Conservation (phyloP, 2,888 invertebrate genomes). For the Eueremaeus valkanovi region DNA sequence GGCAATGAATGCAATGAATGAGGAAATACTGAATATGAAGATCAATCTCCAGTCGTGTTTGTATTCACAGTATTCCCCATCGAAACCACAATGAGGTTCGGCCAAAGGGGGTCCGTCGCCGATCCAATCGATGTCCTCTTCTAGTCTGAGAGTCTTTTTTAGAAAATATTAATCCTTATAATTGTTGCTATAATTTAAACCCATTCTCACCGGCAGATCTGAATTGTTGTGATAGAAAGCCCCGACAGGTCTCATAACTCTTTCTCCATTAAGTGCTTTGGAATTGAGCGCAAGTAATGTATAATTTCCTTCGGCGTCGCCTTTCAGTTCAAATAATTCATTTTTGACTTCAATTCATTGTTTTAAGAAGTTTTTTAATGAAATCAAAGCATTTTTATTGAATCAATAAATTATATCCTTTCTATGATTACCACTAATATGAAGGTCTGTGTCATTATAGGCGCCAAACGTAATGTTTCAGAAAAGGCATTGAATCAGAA, state of each 20-base stretch:
- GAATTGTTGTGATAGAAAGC: slow-evolving; percentile 60
- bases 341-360: too few species aligned
- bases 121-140: slow-evolving; percentile 61
- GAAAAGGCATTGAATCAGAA: too few species aligned
- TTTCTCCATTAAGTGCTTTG: slow-evolving; percentile 37
- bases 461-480: too few species aligned
- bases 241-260: slow-evolving; percentile 63
- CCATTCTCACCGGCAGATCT: slow-evolving; percentile 47
- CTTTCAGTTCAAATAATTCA: too few species aligned
- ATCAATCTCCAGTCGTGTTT: slow-evolving; percentile 56
- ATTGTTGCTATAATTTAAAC: background rate
- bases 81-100: slow-evolving; percentile 79
- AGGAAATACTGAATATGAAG: slow-evolving; percentile 62
- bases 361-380: too few species aligned
- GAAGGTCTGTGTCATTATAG: too few species aligned
- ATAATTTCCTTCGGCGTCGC: slow-evolving; percentile 84
- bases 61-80: slow-evolving; percentile 65
- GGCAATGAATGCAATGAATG: slow-evolving; percentile 63
- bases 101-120: slow-evolving; percentile 68
- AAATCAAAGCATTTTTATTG: too few species aligned
- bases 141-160: slow-evolving; percentile 46
- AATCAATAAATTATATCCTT: too few species aligned
- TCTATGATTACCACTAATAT: too few species aligned
- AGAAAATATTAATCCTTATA: background rate
- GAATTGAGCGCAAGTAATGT: slow-evolving; percentile 68